phyloP scores from a whole-genome alignment of 2,797 vertebrate genomes.

The Peromyscus eremicus region DNA sequence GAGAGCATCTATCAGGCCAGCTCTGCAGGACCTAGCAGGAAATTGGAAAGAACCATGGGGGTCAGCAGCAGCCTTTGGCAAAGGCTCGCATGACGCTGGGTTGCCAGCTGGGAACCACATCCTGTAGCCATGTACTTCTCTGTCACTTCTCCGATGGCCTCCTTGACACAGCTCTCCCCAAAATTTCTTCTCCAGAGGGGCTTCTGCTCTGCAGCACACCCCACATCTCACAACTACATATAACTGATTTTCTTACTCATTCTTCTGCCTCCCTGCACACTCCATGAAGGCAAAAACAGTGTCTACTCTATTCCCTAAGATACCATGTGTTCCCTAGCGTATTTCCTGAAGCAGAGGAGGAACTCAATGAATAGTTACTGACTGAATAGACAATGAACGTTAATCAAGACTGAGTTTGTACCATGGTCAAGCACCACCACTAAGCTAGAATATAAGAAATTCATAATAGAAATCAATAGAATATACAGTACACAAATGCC shows the following conservation, averaged over 20 bases:
- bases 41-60: background rate
- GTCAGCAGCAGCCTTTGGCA: background rate
- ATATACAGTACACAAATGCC: background rate
- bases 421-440: background rate
- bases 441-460: background rate
- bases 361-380: background rate
- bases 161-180: accelerated
- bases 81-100: background rate
- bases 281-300: background rate
- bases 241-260: background rate
- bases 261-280: background rate
- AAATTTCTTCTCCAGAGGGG: background rate
- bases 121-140: accelerated
- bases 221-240: background rate
- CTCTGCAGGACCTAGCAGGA: background rate
- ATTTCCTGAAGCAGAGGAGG: background rate
- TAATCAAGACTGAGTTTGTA: background rate
- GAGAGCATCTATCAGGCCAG: background rate
- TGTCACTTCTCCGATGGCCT: accelerated
- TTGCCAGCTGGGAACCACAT: accelerated
- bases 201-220: background rate
- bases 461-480: background rate
- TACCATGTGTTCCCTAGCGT: background rate
- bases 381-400: background rate
- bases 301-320: constrained; percentile 22